Percentiles rank a stretch among this genome's conserved stretches.
phyloP scores from a whole-genome alignment of 2,797 vertebrate genomes.

The Phoebastria nigripes region DNA sequence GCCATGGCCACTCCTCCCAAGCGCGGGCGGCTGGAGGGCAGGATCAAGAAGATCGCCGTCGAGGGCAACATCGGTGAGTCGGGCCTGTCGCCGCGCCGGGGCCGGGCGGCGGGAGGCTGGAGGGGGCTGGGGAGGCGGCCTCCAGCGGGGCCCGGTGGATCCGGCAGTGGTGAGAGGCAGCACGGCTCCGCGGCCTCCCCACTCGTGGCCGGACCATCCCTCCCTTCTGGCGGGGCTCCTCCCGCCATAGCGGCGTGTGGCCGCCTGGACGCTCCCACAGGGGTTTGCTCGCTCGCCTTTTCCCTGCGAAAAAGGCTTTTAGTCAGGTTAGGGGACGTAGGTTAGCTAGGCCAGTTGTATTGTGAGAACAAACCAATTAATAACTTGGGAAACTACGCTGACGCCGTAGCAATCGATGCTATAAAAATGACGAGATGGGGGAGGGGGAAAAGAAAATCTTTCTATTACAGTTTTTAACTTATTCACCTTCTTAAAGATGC shows the following conservation, averaged over 20 bases:
- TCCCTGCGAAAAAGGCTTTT: neutral
- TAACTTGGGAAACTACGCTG: rapidly evolving
- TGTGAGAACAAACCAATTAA: rapidly evolving
- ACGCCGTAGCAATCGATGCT: rapidly evolving
- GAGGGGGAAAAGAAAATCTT: rapidly evolving
- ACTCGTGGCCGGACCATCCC: too few species aligned
- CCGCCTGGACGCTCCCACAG: too few species aligned
- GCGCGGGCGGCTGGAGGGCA: constrained; percentile 68
- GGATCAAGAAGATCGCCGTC: constrained; percentile 82
- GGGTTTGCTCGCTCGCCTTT: neutral
- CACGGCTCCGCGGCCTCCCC: neutral
- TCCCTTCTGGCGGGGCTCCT: neutral
- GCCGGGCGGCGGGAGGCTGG: neutral
- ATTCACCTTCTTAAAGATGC: rapidly evolving
- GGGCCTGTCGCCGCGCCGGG: too few species aligned
- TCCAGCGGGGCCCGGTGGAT: too few species aligned
- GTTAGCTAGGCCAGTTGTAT: rapidly evolving
- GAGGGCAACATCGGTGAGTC: constrained; percentile 93
- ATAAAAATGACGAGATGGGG: rapidly evolving
- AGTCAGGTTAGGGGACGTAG: rapidly evolving
- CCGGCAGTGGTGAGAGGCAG: neutral
- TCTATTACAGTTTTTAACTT: rapidly evolving
- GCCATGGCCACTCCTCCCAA: constrained; percentile 82
- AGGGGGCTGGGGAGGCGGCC: too few species aligned
- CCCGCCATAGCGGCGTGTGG: neutral